phyloP scores from a whole-genome alignment of 2,888 invertebrate genomes.

The Latrodectus hesperus region DNA sequence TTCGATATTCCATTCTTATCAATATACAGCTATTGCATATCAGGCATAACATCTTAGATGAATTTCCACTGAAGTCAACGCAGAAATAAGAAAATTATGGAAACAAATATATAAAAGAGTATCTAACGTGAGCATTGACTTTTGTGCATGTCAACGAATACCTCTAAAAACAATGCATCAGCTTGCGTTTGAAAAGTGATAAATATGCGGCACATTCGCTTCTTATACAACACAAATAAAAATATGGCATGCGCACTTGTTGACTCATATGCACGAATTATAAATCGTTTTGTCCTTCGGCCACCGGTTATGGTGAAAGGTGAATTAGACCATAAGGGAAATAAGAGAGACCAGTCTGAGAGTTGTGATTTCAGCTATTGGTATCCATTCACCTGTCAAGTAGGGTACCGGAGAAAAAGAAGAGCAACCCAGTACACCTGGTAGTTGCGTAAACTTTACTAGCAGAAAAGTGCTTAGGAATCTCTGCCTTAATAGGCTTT shows the following conservation, averaged over 20 bases:
- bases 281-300: slow-evolving; percentile 18
- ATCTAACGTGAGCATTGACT: too few species aligned
- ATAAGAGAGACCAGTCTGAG: slow-evolving; percentile 22
- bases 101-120: too few species aligned
- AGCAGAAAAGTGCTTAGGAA: slow-evolving; percentile 26
- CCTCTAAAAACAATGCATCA: neutral
- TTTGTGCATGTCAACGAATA: too few species aligned
- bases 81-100: too few species aligned
- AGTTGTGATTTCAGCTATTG: slow-evolving; percentile 34
- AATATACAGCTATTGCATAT: too few species aligned
- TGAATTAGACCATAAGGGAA: slow-evolving; percentile 3
- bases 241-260: slow-evolving; percentile 6
- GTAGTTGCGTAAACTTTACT: slow-evolving; percentile 12
- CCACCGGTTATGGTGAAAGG: slow-evolving; percentile 16
- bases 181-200: neutral
- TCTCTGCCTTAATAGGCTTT: slow-evolving; percentile 27
- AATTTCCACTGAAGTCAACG: too few species aligned
- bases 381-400: slow-evolving; percentile 22
- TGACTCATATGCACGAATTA: slow-evolving; percentile 27
- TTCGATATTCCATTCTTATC: too few species aligned
- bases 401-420: slow-evolving; percentile 27
- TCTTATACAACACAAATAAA: neutral
- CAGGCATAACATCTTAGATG: too few species aligned
- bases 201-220: neutral
- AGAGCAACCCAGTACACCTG: slow-evolving; percentile 21